Percentiles rank a stretch among this genome's conserved stretches.
Conservation (phyloP, 1,140 invertebrate species). For the Bombyx mori region ASM3026992v2 NC_085127.1:3141501-3142000, state of each 20-base stretch:
- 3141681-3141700: conserved; percentile 44
- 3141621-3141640: conserved; percentile 49
- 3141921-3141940: background rate
- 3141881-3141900: background rate
- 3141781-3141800: conserved; percentile 19
- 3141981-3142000: no score
- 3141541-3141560: no score
- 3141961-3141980: conserved; percentile 1
- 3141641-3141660: conserved; percentile 61
- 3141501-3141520: no score
- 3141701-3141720: conserved; percentile 35
- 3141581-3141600: conserved; percentile 56
- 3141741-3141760: conserved; percentile 56
- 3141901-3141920: background rate
- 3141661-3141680: conserved; percentile 52
- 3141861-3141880: background rate
- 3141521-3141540: no score
- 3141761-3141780: conserved; percentile 64
- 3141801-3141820: background rate
- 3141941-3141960: conserved; percentile 3
- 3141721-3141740: conserved; percentile 46
- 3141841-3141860: background rate
- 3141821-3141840: no score
- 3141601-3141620: conserved; percentile 61
- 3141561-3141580: background rate